Conservation (phyloP, 2,113 vertebrate species). For the Narcine bancroftii region DNA sequence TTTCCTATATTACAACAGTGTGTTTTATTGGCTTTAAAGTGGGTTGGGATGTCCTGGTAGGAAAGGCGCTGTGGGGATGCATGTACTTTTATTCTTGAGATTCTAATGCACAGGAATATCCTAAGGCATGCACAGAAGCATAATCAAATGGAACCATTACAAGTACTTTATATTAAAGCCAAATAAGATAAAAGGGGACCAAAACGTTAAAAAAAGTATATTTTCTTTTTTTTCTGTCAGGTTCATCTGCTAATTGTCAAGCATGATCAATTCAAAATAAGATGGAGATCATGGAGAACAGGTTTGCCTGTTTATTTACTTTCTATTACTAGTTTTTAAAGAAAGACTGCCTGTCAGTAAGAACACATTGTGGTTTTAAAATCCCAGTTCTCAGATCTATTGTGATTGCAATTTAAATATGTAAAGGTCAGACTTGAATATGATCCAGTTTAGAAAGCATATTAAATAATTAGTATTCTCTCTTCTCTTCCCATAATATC, state of each 20-base stretch:
- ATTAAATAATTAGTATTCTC: constrained; percentile 19
- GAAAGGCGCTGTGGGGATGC: not conserved
- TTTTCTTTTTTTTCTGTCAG: constrained; percentile 18
- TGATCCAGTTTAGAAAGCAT: not conserved
- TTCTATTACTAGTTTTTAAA: not conserved
- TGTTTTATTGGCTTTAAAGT: not conserved
- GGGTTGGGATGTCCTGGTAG: not conserved
- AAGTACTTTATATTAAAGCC: constrained; percentile 30
- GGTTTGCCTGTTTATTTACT: not conserved
- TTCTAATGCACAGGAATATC: not conserved
- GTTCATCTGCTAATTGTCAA: not conserved
- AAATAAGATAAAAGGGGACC: not conserved
- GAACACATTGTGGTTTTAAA: not conserved
- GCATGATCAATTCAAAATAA: not conserved
- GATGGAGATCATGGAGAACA: not conserved
- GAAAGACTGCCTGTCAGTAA: not conserved
- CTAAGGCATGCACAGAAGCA: not conserved
- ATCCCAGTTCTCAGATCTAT: not conserved
- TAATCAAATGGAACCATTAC: not conserved
- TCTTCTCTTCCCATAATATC: not conserved
- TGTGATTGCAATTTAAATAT: constrained; percentile 1
- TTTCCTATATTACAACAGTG: not conserved
- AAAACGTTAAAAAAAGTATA: not conserved
- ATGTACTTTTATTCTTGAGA: not conserved
- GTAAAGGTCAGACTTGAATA: constrained; percentile 23